These are phyloP conservation scores for Botia kubotai DNA, from an alignment of 2,797 vertebrate species.

Conservation along the genomic window DNA sequence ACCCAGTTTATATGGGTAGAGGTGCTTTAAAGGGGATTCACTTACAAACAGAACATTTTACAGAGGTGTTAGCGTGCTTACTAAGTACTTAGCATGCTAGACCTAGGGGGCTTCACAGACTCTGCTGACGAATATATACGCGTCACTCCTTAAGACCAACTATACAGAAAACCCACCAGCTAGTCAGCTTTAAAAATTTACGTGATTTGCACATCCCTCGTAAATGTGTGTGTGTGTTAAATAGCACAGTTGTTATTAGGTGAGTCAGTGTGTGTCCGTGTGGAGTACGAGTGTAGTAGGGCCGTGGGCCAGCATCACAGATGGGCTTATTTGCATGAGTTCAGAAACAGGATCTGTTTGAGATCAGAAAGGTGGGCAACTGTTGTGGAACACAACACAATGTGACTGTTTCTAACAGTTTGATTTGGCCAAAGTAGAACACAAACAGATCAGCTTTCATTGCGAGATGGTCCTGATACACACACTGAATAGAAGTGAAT, in stretches of 20 bases:
- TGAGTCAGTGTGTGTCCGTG: constrained; percentile 65
- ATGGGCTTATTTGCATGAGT: constrained; percentile 48
- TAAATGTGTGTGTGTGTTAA: neutral
- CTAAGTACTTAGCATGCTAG: too few species aligned
- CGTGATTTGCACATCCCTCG: neutral
- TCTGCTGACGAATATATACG: neutral
- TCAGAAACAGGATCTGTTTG: constrained; percentile 41
- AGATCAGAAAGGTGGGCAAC: constrained; percentile 32
- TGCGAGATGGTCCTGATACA: constrained; percentile 18
- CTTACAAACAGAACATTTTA: too few species aligned
- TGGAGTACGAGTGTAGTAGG: constrained; percentile 5
- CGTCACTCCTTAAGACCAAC: neutral
- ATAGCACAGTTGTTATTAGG: constrained; percentile 79
- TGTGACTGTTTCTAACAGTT: constrained; percentile 26
- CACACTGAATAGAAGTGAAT: constrained; percentile 42
- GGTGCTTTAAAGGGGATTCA: too few species aligned
- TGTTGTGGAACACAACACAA: constrained; percentile 40
- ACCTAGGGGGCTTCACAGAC: too few species aligned
- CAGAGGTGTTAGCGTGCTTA: too few species aligned
- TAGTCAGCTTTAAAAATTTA: neutral
- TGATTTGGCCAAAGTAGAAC: constrained; percentile 10
- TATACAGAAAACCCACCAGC: neutral
- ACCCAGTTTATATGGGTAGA: too few species aligned
- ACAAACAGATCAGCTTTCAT: constrained; percentile 50
- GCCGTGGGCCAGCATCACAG: constrained; percentile 35